Conservation (phyloP, 2,113 vertebrate species). For the Oncorhynchus gorbuscha region DNA sequence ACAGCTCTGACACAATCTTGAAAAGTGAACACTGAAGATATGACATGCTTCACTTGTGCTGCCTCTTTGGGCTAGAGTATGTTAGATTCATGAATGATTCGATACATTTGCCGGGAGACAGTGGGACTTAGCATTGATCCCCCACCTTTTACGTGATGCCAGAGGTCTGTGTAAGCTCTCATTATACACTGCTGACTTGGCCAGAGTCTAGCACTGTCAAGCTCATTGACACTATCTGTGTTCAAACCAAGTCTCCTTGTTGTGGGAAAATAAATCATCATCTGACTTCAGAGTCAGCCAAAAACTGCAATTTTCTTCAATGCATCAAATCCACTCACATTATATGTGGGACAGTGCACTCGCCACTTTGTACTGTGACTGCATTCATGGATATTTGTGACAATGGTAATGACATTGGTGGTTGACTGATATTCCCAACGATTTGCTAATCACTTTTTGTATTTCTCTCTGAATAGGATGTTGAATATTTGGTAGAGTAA, state of each 20-base stretch:
- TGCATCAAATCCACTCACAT: not conserved
- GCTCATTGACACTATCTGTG: not conserved
- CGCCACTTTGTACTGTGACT: not conserved
- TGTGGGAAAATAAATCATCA: not conserved
- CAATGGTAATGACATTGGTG: conserved; percentile 27
- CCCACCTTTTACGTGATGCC: conserved; percentile 30
- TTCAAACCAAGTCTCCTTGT: not conserved
- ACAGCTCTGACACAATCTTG: conserved; percentile 45
- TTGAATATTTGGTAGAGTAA: conserved; percentile 43
- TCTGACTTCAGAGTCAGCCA: not conserved
- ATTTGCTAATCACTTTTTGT: conserved; percentile 53
- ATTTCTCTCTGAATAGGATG: conserved; percentile 45
- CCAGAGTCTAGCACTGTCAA: not conserved
- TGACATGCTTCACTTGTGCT: conserved; percentile 13
- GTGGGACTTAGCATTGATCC: conserved; percentile 17
- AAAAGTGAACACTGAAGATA: conserved; percentile 45
- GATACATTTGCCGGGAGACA: conserved; percentile 29
- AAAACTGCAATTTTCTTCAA: not conserved
- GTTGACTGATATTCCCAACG: conserved; percentile 53
- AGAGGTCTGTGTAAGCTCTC: conserved; percentile 27
- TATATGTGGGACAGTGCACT: conserved; percentile 25
- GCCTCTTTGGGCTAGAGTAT: conserved; percentile 23
- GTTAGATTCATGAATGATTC: conserved; percentile 30
- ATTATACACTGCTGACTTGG: conserved; percentile 16
- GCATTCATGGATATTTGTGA: conserved; percentile 19